Evolutionary conservation across 2,797 vertebrate genomes (phyloP).

Genomic region (Pseudomugil gertrudae): DNA sequence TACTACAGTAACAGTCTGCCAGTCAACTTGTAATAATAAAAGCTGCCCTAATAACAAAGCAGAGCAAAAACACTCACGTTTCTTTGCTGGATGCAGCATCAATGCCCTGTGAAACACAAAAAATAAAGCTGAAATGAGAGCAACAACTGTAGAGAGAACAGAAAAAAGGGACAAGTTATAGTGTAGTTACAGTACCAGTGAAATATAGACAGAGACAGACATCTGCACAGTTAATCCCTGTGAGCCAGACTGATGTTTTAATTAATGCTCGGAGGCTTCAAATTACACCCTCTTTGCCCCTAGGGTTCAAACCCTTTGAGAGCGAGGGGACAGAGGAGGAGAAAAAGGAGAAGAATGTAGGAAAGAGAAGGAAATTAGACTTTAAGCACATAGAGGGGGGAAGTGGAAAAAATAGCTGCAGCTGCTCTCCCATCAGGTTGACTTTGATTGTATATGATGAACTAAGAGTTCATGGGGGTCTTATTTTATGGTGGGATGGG

Average conservation of each 20-base stretch:
- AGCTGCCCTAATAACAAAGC: conserved; percentile 23
- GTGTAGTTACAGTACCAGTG: conserved; percentile 54
- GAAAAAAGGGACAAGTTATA: conserved; percentile 61
- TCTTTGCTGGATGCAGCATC: conserved; percentile 96
- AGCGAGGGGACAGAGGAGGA: conserved; percentile 55
- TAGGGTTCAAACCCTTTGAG: conserved; percentile 67
- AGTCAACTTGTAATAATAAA: conserved; percentile 45
- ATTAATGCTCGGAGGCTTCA: conserved; percentile 80
- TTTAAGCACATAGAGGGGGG: conserved; percentile 26
- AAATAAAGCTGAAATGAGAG: conserved; percentile 45
- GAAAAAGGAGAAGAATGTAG: conserved; percentile 45
- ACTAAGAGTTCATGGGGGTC: conserved; percentile 35
- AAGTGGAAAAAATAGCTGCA: conserved; percentile 37
- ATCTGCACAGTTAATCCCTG: conserved; percentile 79
- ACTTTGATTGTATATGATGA: conserved; percentile 31
- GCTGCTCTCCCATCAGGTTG: conserved; percentile 52
- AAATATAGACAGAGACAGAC: conserved; percentile 73
- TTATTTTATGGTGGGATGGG: background rate
- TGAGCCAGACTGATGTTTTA: conserved; percentile 81
- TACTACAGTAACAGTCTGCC: conserved; percentile 45
- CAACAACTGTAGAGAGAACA: conserved; percentile 48
- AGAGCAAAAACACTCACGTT: conserved; percentile 87
- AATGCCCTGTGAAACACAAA: conserved; percentile 87
- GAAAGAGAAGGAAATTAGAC: conserved; percentile 63
- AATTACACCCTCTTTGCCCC: conserved; percentile 77